Evolutionary conservation across 2,797 vertebrate species (phyloP).

Genomic region (Gallirallus australis): DNA sequence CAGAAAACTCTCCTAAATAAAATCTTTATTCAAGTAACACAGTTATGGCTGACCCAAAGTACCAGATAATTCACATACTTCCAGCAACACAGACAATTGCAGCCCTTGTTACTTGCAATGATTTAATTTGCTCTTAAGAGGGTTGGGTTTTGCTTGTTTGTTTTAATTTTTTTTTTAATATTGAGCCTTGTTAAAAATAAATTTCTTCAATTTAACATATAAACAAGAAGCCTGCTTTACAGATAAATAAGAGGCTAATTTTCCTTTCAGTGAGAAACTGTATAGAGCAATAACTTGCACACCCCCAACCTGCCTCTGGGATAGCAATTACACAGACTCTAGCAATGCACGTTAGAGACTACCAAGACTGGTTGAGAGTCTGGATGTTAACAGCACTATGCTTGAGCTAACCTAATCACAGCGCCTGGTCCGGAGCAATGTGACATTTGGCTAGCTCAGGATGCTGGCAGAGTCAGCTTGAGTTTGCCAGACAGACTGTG

Average conservation of each 20-base stretch:
- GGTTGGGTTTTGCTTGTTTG: neutral
- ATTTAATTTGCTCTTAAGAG: neutral
- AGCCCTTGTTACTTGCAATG: neutral
- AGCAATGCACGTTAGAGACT: neutral
- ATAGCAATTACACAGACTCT: neutral
- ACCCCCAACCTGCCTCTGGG: neutral
- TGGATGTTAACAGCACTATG: neutral
- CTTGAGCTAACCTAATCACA: neutral
- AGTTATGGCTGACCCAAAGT: constrained; percentile 15
- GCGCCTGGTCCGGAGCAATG: neutral
- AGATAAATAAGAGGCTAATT: neutral
- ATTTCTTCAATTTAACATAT: neutral
- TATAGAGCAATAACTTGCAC: neutral
- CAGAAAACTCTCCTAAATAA: constrained; percentile 22
- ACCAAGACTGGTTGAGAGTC: neutral
- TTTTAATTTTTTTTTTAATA: neutral
- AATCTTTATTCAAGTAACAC: constrained; percentile 37
- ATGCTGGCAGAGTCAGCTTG: neutral
- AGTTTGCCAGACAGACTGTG: neutral
- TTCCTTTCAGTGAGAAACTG: neutral
- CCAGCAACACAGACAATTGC: neutral
- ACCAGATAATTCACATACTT: constrained; percentile 20
- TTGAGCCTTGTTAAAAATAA: neutral
- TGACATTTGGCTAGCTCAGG: neutral
- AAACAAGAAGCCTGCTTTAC: neutral